Conservation (phyloP, 2,113 vertebrate genomes). For the Oxygymnocypris stewartii region DNA sequence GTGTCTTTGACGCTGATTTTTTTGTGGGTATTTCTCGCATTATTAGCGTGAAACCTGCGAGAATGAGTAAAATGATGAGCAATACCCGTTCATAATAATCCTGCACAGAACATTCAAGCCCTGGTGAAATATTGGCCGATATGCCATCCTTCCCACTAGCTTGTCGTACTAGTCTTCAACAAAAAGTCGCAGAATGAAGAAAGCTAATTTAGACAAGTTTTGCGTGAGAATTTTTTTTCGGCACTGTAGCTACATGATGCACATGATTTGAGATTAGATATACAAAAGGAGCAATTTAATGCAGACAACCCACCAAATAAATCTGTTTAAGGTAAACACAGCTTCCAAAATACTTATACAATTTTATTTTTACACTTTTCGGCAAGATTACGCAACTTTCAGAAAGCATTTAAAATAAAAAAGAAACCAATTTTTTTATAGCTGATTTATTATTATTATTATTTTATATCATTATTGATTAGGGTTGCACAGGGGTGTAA, state of each 20-base stretch:
- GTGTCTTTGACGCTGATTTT: too few species aligned
- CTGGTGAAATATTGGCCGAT: background rate
- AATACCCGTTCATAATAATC: too few species aligned
- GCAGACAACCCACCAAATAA: background rate
- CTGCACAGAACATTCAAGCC: too few species aligned
- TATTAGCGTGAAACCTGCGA: too few species aligned
- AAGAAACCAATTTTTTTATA: background rate
- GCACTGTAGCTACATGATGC: background rate
- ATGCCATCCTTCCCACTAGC: too few species aligned
- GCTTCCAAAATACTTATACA: too few species aligned
- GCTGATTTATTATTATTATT: background rate
- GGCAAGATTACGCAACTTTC: background rate
- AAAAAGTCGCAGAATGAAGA: background rate
- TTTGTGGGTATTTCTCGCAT: too few species aligned
- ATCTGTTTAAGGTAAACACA: background rate
- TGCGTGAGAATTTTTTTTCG: background rate
- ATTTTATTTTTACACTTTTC: background rate
- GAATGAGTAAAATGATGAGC: too few species aligned
- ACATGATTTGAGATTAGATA: background rate
- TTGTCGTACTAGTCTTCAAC: background rate
- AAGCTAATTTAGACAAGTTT: background rate
- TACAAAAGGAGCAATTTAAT: background rate
- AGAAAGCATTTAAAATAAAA: background rate
- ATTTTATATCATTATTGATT: background rate
- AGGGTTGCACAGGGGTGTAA: too few species aligned